Evolutionary conservation across 2,113 vertebrate species (phyloP).

Genomic region (Bettongia penicillata): DNA sequence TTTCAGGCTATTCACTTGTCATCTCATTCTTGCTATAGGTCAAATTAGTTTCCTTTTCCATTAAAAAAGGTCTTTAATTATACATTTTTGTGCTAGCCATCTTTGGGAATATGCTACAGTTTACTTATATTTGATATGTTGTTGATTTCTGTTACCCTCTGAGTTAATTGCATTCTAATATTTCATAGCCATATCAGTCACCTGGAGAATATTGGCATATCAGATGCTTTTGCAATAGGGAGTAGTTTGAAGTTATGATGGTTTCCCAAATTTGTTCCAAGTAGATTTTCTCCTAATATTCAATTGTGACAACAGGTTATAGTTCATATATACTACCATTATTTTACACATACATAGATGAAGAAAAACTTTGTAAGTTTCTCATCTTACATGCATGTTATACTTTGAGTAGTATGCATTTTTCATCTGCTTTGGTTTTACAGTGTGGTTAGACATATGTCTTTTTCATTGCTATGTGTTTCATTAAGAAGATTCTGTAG

Average conservation of each 20-base stretch:
- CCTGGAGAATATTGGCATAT: background rate
- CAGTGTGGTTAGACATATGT: background rate
- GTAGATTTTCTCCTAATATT: background rate
- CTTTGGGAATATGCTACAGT: background rate
- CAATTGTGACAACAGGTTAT: background rate
- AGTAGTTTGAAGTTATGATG: background rate
- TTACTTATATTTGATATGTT: background rate
- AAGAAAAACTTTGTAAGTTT: background rate
- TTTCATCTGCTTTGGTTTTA: background rate
- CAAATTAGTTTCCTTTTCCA: background rate
- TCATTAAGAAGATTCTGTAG: background rate
- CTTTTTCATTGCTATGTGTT: background rate
- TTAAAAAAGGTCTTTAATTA: background rate
- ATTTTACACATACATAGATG: background rate
- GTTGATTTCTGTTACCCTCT: background rate
- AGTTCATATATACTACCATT: background rate
- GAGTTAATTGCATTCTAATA: background rate
- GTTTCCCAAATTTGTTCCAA: background rate
- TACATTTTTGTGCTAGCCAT: background rate
- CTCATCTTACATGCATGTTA: background rate
- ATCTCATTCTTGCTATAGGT: background rate
- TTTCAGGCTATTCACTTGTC: background rate
- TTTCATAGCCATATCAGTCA: background rate
- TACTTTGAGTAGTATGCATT: background rate
- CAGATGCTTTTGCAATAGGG: background rate